phyloP scores from a whole-genome alignment of 1,140 invertebrate genomes.

The Triops cancriformis region DNA sequence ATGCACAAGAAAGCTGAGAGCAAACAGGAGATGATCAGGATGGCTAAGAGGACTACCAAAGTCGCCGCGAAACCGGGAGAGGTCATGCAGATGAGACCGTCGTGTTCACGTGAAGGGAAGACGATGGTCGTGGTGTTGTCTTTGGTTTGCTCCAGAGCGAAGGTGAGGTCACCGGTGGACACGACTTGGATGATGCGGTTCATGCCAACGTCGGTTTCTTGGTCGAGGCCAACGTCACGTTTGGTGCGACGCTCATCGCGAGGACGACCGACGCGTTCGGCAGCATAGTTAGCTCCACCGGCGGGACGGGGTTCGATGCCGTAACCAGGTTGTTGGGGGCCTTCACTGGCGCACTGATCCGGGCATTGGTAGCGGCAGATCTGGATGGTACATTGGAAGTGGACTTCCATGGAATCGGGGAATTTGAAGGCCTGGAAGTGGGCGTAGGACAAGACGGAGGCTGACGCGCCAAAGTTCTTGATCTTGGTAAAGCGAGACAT shows the following conservation, averaged over 20 bases:
- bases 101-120: constrained; percentile 48
- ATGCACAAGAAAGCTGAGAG: constrained; percentile 75
- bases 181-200: constrained; percentile 70
- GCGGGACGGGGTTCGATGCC: constrained; percentile 30
- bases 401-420: constrained; percentile 92
- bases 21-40: constrained; percentile 70
- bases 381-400: constrained; percentile 92
- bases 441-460: constrained; percentile 81
- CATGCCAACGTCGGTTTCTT: constrained; percentile 68
- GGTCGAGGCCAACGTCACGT: constrained; percentile 46
- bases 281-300: constrained; percentile 27
- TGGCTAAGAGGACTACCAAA: constrained; percentile 64
- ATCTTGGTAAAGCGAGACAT: constrained; percentile 92
- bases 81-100: constrained; percentile 78
- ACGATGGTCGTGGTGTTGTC: constrained; percentile 49
- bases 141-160: constrained; percentile 56
- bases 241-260: constrained; percentile 60
- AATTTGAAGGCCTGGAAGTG: constrained; percentile 94
- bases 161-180: constrained; percentile 73
- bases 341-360: constrained; percentile 70
- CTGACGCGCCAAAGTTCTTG: constrained; percentile 87
- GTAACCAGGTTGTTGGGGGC: constrained; percentile 33
- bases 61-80: constrained; percentile 79
- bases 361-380: constrained; percentile 75
- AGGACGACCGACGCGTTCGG: constrained; percentile 50